These are phyloP conservation scores for Drosophila subquinaria DNA, from an alignment of 2,888 invertebrate species.

Conservation along the genomic window DNA sequence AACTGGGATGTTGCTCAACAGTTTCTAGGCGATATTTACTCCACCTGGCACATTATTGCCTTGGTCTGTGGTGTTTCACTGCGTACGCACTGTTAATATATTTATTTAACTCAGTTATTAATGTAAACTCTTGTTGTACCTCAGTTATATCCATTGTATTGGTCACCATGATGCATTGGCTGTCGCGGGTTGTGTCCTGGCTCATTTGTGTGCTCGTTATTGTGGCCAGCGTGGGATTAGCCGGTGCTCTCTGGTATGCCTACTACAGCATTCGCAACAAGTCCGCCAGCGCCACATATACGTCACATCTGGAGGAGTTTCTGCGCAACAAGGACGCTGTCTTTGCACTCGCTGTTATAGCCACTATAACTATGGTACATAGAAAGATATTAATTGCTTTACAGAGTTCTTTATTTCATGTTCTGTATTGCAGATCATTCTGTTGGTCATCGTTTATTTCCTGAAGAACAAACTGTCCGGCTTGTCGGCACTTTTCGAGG, in stretches of 20 bases:
- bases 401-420: not conserved
- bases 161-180: slow-evolving; percentile 93
- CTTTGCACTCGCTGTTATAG: slow-evolving; percentile 93
- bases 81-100: slow-evolving; percentile 86
- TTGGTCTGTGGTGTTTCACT: slow-evolving; percentile 92
- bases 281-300: slow-evolving; percentile 66
- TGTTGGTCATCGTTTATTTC: slow-evolving; percentile 90
- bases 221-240: slow-evolving; percentile 91
- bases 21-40: slow-evolving; percentile 94
- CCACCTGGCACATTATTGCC: slow-evolving; percentile 94
- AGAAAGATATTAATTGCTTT: not conserved
- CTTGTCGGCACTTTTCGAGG: slow-evolving; percentile 93
- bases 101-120: not conserved
- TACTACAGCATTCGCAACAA: slow-evolving; percentile 90
- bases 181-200: slow-evolving; percentile 94
- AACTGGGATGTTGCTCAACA: slow-evolving; percentile 96
- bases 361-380: slow-evolving; percentile 93
- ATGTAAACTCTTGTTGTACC: slow-evolving; percentile 51
- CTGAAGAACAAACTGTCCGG: slow-evolving; percentile 93
- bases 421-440: slow-evolving; percentile 87
- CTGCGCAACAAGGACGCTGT: slow-evolving; percentile 95
- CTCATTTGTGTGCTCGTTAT: slow-evolving; percentile 93
- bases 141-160: slow-evolving; percentile 93
- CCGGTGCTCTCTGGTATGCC: slow-evolving; percentile 94
- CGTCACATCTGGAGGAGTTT: slow-evolving; percentile 89